phyloP scores from a whole-genome alignment of 2,797 vertebrate genomes.

The Epinephelus coioides region DNA sequence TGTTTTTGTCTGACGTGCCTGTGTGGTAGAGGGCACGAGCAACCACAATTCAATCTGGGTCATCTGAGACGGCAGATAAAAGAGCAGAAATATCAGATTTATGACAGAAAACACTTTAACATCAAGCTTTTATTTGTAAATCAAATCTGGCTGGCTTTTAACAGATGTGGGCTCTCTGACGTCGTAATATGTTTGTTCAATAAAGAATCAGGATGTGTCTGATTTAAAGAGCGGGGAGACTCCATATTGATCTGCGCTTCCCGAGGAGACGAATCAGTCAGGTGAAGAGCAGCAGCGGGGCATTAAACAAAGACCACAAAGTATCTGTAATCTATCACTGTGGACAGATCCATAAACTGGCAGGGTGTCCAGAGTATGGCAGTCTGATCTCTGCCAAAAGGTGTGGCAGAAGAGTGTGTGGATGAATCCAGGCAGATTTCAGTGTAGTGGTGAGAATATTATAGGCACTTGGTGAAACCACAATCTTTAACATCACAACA shows the following conservation, averaged over 20 bases:
- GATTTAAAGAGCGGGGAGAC: slow-evolving; percentile 30
- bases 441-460: background rate
- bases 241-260: slow-evolving; percentile 32
- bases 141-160: slow-evolving; percentile 8
- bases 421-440: background rate
- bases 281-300: slow-evolving; percentile 6
- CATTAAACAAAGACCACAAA: slow-evolving; percentile 5
- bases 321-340: slow-evolving; percentile 26
- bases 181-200: background rate
- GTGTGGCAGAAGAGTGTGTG: background rate
- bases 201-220: slow-evolving; percentile 5
- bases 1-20: slow-evolving; percentile 17
- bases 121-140: slow-evolving; percentile 14
- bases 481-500: no score
- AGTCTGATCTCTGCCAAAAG: background rate
- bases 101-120: background rate
- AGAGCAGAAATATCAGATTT: slow-evolving; percentile 10
- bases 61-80: slow-evolving; percentile 25
- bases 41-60: slow-evolving; percentile 1
- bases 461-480: no score
- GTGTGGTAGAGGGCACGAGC: background rate
- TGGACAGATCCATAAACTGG: slow-evolving; percentile 19
- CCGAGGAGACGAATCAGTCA: slow-evolving; percentile 26
- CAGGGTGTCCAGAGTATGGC: slow-evolving; percentile 2
- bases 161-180: background rate